These are phyloP conservation scores for Cebuella pygmaea DNA, from an alignment of 2,797 vertebrate genomes.

Conservation along the genomic window DNA sequence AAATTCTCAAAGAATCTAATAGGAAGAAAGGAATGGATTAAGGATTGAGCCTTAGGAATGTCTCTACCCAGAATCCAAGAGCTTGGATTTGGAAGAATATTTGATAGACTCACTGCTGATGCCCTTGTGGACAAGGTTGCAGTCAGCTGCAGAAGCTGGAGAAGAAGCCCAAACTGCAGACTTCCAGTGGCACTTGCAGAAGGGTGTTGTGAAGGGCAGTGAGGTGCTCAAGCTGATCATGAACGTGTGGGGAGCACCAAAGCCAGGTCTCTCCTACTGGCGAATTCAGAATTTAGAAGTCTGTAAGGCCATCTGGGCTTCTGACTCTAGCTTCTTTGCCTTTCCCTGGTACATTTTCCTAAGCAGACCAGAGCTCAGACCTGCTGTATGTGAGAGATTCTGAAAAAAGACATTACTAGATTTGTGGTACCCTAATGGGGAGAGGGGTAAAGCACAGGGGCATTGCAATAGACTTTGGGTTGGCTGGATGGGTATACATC, in stretches of 20 bases:
- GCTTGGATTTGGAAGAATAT: background rate
- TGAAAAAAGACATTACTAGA: background rate
- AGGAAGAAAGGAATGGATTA: background rate
- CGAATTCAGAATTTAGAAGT: background rate
- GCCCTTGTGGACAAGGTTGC: background rate
- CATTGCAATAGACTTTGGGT: background rate
- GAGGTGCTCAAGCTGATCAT: background rate
- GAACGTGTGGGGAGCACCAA: rapidly evolving
- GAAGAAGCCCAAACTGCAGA: background rate
- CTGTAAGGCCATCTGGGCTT: background rate
- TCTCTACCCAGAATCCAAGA: background rate
- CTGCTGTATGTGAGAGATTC: background rate
- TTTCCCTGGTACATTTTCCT: background rate
- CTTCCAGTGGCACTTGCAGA: rapidly evolving
- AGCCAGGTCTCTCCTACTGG: background rate
- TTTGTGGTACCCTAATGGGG: background rate
- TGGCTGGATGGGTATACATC: background rate
- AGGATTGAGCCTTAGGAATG: background rate
- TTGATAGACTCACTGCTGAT: background rate
- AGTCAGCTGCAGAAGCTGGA: background rate
- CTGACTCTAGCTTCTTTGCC: background rate
- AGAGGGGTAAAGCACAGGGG: background rate
- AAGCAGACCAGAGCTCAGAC: background rate
- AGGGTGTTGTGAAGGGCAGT: background rate
- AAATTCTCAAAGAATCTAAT: background rate